A percentile compares a stretch with the other conserved stretches of the same genome.
Conservation (phyloP, 2,797 vertebrate genomes). For the Phrynocephalus vlangalii region DNA sequence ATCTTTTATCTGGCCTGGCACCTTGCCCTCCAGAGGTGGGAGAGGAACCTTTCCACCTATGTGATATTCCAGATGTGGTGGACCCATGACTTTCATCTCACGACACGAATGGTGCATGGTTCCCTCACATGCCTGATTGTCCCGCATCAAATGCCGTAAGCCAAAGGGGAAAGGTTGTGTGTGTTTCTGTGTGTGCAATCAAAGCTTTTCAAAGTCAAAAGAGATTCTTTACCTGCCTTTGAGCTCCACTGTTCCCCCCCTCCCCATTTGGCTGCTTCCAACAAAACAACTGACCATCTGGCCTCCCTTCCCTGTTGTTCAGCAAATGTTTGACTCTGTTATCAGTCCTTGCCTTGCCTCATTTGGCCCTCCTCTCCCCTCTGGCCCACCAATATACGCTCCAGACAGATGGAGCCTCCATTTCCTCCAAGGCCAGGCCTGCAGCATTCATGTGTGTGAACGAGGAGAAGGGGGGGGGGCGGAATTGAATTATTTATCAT, state of each 20-base stretch:
- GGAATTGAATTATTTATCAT: constrained; percentile 78
- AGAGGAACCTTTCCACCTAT: background rate
- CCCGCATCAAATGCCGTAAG: background rate
- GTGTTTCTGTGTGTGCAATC: background rate
- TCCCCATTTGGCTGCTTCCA: background rate
- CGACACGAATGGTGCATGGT: background rate
- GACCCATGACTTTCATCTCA: background rate
- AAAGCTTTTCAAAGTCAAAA: background rate
- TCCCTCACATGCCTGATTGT: background rate
- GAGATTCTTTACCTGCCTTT: background rate
- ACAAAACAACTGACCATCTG: constrained; percentile 69
- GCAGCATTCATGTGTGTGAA: constrained; percentile 76
- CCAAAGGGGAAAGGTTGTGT: background rate
- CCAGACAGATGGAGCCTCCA: constrained; percentile 74
- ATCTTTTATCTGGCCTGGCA: too few species aligned
- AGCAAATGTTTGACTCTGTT: constrained; percentile 73
- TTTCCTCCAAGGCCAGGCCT: constrained; percentile 50
- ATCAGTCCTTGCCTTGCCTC: constrained; percentile 66
- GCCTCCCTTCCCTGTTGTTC: constrained; percentile 71
- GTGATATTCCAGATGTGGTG: background rate
- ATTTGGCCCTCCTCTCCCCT: background rate
- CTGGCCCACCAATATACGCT: background rate
- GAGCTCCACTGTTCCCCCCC: too few species aligned
- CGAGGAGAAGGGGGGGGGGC: constrained; percentile 24
- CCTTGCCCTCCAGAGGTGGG: too few species aligned